These are phyloP conservation scores for Hippopotamus amphibius DNA, from an alignment of 2,113 vertebrate species.

Conservation along the genomic window DNA sequence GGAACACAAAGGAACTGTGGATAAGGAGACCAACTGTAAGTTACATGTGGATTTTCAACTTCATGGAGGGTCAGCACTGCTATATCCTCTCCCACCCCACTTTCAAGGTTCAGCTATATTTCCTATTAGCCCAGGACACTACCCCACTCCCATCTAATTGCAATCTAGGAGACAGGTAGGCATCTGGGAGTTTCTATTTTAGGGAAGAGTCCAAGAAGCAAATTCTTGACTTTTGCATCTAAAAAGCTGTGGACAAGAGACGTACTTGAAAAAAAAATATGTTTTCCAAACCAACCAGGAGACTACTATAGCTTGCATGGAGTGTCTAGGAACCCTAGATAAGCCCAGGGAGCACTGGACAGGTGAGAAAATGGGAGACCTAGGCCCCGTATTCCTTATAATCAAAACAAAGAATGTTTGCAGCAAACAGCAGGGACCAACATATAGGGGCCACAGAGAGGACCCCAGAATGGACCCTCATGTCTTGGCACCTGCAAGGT, in stretches of 20 bases:
- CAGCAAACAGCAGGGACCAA: not conserved
- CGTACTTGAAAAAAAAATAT: not conserved
- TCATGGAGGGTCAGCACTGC: not conserved
- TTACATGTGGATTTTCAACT: not conserved
- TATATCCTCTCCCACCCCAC: not conserved
- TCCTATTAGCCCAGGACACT: not conserved
- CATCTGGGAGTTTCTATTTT: not conserved
- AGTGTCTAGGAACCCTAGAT: not conserved
- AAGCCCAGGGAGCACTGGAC: not conserved
- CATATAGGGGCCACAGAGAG: not conserved
- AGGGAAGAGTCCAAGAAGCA: not conserved
- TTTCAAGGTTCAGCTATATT: not conserved
- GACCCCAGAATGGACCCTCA: not conserved
- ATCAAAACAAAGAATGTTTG: not conserved
- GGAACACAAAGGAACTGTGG: not conserved
- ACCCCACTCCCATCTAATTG: not conserved
- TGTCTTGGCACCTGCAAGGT: not conserved
- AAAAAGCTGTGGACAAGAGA: not conserved
- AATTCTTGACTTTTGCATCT: not conserved
- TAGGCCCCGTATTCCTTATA: not conserved
- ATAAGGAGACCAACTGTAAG: not conserved
- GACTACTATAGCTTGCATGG: not conserved
- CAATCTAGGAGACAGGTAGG: not conserved
- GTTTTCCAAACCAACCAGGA: not conserved
- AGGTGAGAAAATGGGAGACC: not conserved